Evolutionary conservation across 2,888 invertebrate genomes (phyloP).

Genomic region (Protophormia terraenovae): DNA sequence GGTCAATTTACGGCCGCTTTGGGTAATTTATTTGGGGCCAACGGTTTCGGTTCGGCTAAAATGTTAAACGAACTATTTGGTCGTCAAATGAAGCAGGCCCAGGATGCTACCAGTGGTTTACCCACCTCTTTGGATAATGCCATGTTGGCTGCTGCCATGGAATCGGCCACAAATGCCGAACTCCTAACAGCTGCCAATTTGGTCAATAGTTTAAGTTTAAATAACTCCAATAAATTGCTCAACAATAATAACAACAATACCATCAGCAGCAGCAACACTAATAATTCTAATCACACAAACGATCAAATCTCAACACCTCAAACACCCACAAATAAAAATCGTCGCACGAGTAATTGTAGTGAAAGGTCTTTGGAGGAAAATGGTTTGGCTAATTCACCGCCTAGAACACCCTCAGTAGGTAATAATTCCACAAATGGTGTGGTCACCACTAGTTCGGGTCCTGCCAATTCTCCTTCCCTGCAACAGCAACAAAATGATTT

Average conservation of each 20-base stretch:
- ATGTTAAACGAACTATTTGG: slow-evolving; percentile 95
- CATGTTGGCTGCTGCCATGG: slow-evolving; percentile 80
- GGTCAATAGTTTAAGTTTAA: slow-evolving; percentile 73
- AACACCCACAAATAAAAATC: slow-evolving; percentile 69
- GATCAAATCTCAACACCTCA: slow-evolving; percentile 52
- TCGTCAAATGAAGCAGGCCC: slow-evolving; percentile 88
- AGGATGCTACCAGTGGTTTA: slow-evolving; percentile 83
- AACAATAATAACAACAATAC: slow-evolving; percentile 74
- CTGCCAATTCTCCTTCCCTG: slow-evolving; percentile 71
- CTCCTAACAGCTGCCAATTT: slow-evolving; percentile 80
- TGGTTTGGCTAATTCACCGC: slow-evolving; percentile 79
- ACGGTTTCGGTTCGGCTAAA: slow-evolving; percentile 93
- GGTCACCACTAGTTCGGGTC: slow-evolving; percentile 64
- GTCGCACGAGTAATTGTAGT: slow-evolving; percentile 76
- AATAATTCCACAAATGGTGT: slow-evolving; percentile 70
- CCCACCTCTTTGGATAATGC: slow-evolving; percentile 82
- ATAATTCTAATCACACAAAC: slow-evolving; percentile 44
- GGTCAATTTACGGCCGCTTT: slow-evolving; percentile 75
- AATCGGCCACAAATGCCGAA: slow-evolving; percentile 80
- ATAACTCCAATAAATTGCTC: slow-evolving; percentile 75
- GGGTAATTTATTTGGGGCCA: slow-evolving; percentile 87
- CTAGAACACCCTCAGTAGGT: slow-evolving; percentile 72
- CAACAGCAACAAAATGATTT: slow-evolving; percentile 82
- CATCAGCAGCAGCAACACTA: slow-evolving; percentile 62
- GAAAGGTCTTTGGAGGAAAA: slow-evolving; percentile 80